Conservation (phyloP, 2,113 vertebrate genomes). For the Addax nasomaculatus region DNA sequence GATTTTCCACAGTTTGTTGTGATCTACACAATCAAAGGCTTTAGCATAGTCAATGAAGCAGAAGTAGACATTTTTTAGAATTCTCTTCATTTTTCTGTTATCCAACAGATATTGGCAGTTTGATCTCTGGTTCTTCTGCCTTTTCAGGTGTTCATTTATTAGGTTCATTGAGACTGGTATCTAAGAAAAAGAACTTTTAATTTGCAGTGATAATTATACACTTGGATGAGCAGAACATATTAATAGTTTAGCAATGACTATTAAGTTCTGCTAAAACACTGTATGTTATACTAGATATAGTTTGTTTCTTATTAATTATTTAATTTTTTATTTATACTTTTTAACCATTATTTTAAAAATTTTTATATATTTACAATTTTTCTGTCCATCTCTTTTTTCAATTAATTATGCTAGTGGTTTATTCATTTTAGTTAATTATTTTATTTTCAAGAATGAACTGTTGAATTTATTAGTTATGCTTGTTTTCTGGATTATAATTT, state of each 20-base stretch:
- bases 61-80: neutral
- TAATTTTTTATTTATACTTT: neutral
- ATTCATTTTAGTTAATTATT: neutral
- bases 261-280: neutral
- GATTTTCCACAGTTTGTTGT: neutral
- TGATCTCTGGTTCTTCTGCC: neutral
- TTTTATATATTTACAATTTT: neutral
- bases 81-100: neutral
- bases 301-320: constrained; percentile 9
- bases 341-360: neutral
- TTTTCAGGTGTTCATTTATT: neutral
- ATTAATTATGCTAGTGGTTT: neutral
- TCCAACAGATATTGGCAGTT: neutral
- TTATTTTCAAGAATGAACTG: neutral
- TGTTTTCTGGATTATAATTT: neutral
- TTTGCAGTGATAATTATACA: neutral
- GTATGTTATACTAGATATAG: neutral
- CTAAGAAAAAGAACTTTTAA: constrained; percentile 12
- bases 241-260: constrained; percentile 23
- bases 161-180: constrained; percentile 19
- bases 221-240: neutral
- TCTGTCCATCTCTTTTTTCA: neutral
- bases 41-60: neutral
- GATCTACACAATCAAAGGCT: neutral
- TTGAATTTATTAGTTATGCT: neutral